Conservation (phyloP, 2,113 vertebrate genomes). For the Chionomys nivalis region DNA sequence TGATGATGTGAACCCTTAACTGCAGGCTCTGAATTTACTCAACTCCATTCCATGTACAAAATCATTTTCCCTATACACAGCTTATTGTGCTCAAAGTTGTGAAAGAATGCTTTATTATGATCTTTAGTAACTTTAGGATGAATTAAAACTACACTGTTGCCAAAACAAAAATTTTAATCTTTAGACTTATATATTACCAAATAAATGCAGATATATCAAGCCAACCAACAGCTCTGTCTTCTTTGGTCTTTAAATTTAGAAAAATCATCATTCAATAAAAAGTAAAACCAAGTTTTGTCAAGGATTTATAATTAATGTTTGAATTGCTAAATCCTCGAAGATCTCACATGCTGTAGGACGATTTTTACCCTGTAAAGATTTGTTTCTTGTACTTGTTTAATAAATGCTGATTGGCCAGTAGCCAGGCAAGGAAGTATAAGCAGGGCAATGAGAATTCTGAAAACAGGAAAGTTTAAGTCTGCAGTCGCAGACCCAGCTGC, state of each 20-base stretch:
- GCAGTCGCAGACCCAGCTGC: too few species aligned
- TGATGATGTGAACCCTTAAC: background rate
- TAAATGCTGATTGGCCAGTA: too few species aligned
- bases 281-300: background rate
- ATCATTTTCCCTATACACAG: background rate
- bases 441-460: too few species aligned
- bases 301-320: conserved; percentile 11
- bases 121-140: background rate
- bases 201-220: conserved; percentile 17
- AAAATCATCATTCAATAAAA: conserved; percentile 37
- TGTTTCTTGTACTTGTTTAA: too few species aligned
- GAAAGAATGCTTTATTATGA: background rate
- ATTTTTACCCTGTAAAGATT: too few species aligned
- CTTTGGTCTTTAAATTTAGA: background rate
- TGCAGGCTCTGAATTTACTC: too few species aligned
- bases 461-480: too few species aligned
- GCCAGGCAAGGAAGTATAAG: too few species aligned
- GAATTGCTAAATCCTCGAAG: conserved; percentile 37
- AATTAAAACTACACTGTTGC: background rate
- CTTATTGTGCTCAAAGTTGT: background rate
- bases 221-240: background rate
- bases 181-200: background rate
- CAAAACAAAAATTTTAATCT: conserved; percentile 55
- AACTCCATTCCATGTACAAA: background rate
- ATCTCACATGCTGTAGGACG: background rate